A percentile compares a stretch with the other conserved stretches of the same genome.
Evolutionary conservation across 2,797 vertebrate species (phyloP).

Genomic region (Silurus aristotelis): DNA sequence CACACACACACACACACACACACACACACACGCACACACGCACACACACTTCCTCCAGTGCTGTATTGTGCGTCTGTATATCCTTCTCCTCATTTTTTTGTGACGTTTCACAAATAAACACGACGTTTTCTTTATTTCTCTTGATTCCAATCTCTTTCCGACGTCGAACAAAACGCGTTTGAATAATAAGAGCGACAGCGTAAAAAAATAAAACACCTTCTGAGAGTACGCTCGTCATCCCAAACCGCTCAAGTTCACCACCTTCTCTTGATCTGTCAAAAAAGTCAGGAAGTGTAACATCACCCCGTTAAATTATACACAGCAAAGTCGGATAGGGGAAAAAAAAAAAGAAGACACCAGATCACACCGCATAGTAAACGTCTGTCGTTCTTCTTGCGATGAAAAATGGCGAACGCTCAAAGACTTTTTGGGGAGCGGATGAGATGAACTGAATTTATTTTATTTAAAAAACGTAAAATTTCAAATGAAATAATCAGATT

Average conservation of each 20-base stretch:
- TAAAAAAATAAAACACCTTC: slow-evolving; percentile 9
- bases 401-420: background rate
- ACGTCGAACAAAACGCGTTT: background rate
- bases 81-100: background rate
- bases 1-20: background rate
- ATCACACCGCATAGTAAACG: slow-evolving; percentile 1
- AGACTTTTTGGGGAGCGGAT: background rate
- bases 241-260: slow-evolving; percentile 25
- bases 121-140: background rate
- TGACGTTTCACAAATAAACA: background rate
- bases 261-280: slow-evolving; percentile 20
- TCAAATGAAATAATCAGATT: background rate
- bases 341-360: background rate
- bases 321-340: background rate
- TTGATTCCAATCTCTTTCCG: background rate
- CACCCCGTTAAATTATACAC: slow-evolving; percentile 24
- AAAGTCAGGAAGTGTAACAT: slow-evolving; percentile 27
- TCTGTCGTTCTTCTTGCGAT: background rate
- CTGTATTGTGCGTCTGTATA: background rate
- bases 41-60: background rate
- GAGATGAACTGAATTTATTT: background rate
- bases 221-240: background rate
- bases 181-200: background rate
- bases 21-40: background rate
- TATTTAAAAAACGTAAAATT: background rate